Base-by-base conservation (phyloP, 2,113 vertebrate genomes). In the Coptodon rendalli region DNA sequence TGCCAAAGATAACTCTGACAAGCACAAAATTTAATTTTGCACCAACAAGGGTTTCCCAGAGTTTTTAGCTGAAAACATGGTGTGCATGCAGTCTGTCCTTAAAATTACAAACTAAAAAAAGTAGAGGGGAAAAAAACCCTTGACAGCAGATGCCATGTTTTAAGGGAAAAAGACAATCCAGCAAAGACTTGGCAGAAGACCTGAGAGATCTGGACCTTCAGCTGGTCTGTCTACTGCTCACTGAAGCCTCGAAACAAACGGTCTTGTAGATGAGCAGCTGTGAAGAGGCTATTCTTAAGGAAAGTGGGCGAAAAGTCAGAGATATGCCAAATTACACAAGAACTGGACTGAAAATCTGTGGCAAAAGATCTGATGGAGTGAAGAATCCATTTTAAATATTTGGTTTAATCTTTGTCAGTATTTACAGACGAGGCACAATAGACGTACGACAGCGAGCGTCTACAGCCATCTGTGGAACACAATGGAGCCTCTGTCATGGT, bases 11-110 rank as follows among this genome's bases (percentile, higher is more conserved):
- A 38, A 38, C 34, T 48, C 3, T 38, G 34, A 68, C 10, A 22
- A 22, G 61, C 11, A 5, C 0, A 0, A 36, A 66, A 38, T 38
- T 13, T 8, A 68, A 22, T 68, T 68, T 22, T 38, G 19, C 0
- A 38, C 61, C 34, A 68, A 68, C 6, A 68, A 38, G 10, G 61
- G 22, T 38, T 66, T 38, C 61, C 34, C 34, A 22, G 19, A 13
- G 61, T 38, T 38, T 7, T 38, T 66, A 38, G 61, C 0, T 66
- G 34, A 13, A 66, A 66, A 38, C 61, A 66, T 38, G 4, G 3
- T 2, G 19, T 38, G 61, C 34, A 66, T 66, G 61, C 19, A 38
- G 61, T 38, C 34, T 0, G 61, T 66, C 19, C 19, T 12, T 66
- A 38, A 22, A 66, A 66, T 22, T n/a, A 13, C 34, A 66, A 8